Evolutionary conservation across 2,797 vertebrate genomes (phyloP).

Genomic region (Intellagama lesueurii): DNA sequence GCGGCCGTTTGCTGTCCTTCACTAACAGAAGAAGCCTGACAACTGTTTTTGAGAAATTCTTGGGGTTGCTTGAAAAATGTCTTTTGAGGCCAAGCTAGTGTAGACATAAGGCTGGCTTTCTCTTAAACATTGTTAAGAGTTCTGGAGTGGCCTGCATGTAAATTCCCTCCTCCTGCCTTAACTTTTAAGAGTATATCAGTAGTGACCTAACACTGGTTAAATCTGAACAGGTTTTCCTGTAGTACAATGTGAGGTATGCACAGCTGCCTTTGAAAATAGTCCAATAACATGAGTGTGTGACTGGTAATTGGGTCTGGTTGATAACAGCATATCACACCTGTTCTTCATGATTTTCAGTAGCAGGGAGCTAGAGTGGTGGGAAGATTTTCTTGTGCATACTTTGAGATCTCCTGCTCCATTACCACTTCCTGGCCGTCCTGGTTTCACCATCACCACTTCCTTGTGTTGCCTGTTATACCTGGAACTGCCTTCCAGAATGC

Average conservation of each 20-base stretch:
- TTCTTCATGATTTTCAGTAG: background rate
- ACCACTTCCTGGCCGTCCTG: too few relatives aligned
- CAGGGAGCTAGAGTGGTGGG: background rate
- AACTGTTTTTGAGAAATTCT: conserved; percentile 5
- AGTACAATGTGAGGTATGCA: background rate
- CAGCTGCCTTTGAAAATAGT: background rate
- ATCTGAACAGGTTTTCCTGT: background rate
- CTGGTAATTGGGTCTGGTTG: background rate
- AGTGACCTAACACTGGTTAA: conserved; percentile 5
- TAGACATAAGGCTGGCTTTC: background rate
- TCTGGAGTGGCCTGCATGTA: background rate
- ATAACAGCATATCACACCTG: background rate
- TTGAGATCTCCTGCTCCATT: background rate
- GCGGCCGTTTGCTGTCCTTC: background rate
- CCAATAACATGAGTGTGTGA: background rate
- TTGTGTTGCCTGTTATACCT: background rate
- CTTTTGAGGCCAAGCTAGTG: background rate
- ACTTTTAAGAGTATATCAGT: background rate
- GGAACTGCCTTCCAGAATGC: too few relatives aligned
- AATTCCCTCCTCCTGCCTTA: conserved; percentile 4
- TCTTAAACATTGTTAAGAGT: conserved; percentile 6
- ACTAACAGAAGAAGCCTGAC: background rate
- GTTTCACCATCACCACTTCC: background rate
- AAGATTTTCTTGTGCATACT: background rate
- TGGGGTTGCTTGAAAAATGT: conserved; percentile 3